These are phyloP conservation scores for Kryphioiulus occultus DNA, from an alignment of 2,888 invertebrate species.

Conservation along the genomic window DNA sequence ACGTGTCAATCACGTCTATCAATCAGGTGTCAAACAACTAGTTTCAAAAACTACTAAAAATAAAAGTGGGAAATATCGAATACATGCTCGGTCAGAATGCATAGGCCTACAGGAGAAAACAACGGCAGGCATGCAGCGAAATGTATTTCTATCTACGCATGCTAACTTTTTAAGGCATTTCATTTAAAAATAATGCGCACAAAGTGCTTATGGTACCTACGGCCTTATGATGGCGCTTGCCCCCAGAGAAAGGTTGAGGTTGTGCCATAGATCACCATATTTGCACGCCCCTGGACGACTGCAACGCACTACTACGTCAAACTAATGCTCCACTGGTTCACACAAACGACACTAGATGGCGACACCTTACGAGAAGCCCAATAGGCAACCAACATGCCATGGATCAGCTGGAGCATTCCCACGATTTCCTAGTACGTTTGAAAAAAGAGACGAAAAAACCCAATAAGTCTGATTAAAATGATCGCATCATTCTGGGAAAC, in stretches of 20 bases:
- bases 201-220: constrained; percentile 8
- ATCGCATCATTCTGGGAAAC: too few relatives aligned
- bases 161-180: constrained; percentile 1
- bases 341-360: not conserved
- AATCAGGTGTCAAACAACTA: not conserved
- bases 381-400: not conserved
- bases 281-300: constrained; percentile 28
- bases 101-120: not conserved
- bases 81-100: not conserved
- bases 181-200: constrained; percentile 27
- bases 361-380: not conserved
- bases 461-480: not conserved
- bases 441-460: not conserved
- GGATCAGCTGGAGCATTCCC: not conserved
- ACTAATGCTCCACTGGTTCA: not conserved
- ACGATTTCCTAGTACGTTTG: not conserved
- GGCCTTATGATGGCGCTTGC: constrained; percentile 28
- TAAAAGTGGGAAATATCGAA: not conserved
- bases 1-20: not conserved
- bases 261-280: constrained; percentile 31
- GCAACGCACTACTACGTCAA: not conserved
- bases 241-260: constrained; percentile 29
- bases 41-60: not conserved
- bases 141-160: not conserved
- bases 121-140: not conserved